A percentile compares a stretch with the other conserved stretches of the same genome.
Evolutionary conservation across 2,113 vertebrate genomes (phyloP).

Genomic region (Orientallactaga bullata): DNA sequence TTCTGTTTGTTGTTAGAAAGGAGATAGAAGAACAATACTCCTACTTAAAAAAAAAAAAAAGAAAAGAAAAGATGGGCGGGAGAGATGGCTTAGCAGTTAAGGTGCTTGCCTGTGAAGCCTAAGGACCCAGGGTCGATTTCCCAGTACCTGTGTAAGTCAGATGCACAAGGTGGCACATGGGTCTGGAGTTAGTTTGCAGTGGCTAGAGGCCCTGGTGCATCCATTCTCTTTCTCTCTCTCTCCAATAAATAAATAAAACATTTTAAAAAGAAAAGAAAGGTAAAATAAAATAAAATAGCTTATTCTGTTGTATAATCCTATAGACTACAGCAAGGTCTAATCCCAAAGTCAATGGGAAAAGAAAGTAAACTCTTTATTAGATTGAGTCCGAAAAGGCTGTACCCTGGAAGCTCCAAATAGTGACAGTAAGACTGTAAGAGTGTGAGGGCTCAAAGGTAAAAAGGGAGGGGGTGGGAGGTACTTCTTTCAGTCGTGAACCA

Average conservation of each 20-base stretch:
- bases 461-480: neutral
- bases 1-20: neutral
- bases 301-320: neutral
- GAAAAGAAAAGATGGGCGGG: neutral
- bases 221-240: no score
- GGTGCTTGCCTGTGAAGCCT: no score
- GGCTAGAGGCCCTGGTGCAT: no score
- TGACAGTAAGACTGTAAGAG: neutral
- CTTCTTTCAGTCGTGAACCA: slow-evolving; percentile 77
- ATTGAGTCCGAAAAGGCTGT: slow-evolving; percentile 30
- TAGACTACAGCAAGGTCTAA: neutral
- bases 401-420: neutral
- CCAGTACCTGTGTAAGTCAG: no score
- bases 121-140: no score
- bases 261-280: neutral
- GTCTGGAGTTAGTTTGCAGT: no score
- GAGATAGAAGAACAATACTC: neutral
- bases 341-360: slow-evolving; percentile 31
- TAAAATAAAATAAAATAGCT: slow-evolving; percentile 19
- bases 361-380: neutral
- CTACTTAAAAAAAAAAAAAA: no score
- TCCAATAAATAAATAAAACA: no score
- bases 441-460: slow-evolving; percentile 17
- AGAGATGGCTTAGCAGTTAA: no score
- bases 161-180: no score